A percentile compares a stretch with the other conserved stretches of the same genome.
Conservation (phyloP, 2,888 invertebrate species). For the Calliscelio sp. region DNA sequence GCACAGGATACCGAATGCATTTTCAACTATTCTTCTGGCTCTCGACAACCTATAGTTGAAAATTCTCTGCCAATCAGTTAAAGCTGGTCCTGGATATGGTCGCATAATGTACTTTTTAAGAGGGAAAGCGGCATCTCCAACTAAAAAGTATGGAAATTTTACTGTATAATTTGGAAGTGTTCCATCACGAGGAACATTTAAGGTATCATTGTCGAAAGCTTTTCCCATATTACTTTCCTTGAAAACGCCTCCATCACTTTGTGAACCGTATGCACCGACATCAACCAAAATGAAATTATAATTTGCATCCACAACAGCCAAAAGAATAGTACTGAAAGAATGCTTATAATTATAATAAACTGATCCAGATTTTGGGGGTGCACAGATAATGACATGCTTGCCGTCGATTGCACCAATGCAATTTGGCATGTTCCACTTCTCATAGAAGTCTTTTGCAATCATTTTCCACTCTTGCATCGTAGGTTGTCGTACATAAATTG, state of each 20-base stretch:
- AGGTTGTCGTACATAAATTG: too few species aligned
- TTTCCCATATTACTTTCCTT: neutral
- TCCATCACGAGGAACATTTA: neutral
- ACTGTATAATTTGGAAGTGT: neutral
- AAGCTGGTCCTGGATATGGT: neutral
- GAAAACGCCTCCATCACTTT: neutral
- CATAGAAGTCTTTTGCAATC: neutral
- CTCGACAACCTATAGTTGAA: constrained; percentile 7
- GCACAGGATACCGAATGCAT: constrained; percentile 1
- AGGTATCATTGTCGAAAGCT: neutral
- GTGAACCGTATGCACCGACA: neutral
- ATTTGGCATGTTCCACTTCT: constrained; percentile 1
- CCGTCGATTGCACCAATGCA: constrained; percentile 2
- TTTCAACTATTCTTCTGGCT: constrained; percentile 4
- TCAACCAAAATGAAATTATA: neutral
- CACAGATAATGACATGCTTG: neutral
- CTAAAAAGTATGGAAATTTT: neutral
- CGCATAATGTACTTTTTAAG: constrained; percentile 9
- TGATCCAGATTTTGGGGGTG: neutral
- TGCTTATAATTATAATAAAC: neutral
- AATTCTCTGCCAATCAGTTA: neutral
- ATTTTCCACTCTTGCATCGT: too few species aligned
- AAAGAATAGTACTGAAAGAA: neutral
- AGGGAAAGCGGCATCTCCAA: constrained; percentile 15
- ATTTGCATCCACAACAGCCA: neutral